These are phyloP conservation scores for Chlamydotis undulata DNA, from an alignment of 2,113 vertebrate species.

Conservation along the genomic window DNA sequence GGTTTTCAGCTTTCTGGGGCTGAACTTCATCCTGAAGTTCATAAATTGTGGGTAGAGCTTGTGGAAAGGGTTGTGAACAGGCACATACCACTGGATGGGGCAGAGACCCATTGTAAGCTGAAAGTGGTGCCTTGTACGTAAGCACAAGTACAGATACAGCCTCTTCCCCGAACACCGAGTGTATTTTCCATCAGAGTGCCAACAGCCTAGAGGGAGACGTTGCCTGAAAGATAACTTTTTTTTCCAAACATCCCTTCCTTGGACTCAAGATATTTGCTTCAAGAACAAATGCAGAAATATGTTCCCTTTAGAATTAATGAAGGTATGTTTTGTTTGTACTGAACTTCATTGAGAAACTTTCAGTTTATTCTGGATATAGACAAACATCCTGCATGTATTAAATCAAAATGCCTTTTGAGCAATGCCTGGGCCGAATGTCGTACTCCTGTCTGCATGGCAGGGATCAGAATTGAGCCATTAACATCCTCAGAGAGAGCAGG, in stretches of 20 bases:
- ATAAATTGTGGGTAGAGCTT: neutral
- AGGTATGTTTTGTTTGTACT: neutral
- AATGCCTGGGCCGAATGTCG: rapidly evolving
- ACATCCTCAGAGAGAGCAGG: neutral
- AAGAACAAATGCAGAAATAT: neutral
- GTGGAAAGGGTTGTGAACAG: neutral
- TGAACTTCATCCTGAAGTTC: neutral
- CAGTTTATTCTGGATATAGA: neutral
- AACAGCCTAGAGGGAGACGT: neutral
- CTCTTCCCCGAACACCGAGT: rapidly evolving
- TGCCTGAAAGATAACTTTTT: neutral
- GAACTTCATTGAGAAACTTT: neutral
- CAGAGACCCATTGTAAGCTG: neutral
- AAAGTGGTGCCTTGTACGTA: neutral
- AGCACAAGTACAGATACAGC: neutral
- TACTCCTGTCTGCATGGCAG: neutral
- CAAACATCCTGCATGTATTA: neutral
- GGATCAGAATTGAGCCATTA: neutral
- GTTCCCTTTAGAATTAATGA: neutral
- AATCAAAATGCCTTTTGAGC: neutral
- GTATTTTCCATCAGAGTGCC: neutral
- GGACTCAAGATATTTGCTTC: neutral
- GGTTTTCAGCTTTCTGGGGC: neutral
- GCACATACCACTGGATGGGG: neutral
- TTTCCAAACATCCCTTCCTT: neutral